Percentiles rank a stretch among this genome's conserved stretches.
These are phyloP conservation scores for Dipodomys stephensi DNA, from an alignment of 2,113 vertebrate species.

Conservation along the genomic window DNA sequence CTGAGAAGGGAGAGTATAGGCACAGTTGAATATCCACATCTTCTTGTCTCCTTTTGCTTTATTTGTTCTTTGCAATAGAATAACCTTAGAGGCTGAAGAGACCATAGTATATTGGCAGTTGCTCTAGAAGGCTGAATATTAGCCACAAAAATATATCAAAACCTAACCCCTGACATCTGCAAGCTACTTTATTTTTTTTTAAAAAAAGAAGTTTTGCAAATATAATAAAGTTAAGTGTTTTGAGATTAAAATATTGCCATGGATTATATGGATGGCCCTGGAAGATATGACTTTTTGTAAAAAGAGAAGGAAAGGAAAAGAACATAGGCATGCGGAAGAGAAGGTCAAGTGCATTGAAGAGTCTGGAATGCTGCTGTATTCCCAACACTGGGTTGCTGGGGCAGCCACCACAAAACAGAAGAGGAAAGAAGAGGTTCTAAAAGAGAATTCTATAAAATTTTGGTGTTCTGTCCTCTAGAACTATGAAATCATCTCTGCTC, in stretches of 20 bases:
- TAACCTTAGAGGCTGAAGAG: neutral
- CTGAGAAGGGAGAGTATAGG: neutral
- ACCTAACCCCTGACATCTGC: neutral
- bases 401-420: neutral
- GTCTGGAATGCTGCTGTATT: accelerated
- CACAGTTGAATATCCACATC: neutral
- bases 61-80: neutral
- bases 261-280: neutral
- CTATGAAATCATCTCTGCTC: neutral
- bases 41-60: neutral
- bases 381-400: no score
- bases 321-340: neutral
- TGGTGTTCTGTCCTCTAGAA: neutral
- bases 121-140: neutral
- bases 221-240: neutral
- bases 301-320: neutral
- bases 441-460: neutral
- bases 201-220: neutral
- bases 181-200: slow-evolving; percentile 22
- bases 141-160: neutral
- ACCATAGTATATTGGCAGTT: neutral
- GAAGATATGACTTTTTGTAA: neutral
- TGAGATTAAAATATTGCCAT: neutral
- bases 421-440: neutral
- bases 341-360: neutral